Percentiles rank a stretch among this genome's conserved stretches.
Conservation (phyloP, 2,797 vertebrate species). For the Sebastes matsubarae region DNA sequence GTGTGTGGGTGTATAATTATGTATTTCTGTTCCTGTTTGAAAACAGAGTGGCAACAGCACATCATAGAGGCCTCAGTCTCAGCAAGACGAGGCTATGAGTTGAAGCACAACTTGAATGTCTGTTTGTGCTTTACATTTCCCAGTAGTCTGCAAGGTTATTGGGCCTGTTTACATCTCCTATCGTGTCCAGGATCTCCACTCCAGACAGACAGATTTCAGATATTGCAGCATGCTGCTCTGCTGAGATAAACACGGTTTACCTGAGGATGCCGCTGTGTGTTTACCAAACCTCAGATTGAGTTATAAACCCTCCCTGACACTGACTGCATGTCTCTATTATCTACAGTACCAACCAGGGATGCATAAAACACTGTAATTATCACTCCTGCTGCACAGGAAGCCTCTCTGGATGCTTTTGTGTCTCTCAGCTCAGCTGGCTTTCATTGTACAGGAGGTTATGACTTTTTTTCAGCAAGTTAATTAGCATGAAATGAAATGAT, state of each 20-base stretch:
- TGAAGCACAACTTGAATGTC: not conserved
- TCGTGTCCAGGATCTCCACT: not conserved
- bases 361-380: constrained; percentile 56
- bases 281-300: constrained; percentile 4
- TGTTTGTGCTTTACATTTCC: constrained; percentile 9
- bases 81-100: not conserved
- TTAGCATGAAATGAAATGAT: constrained; percentile 49
- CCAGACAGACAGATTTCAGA: not conserved
- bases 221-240: not conserved
- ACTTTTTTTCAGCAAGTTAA: constrained; percentile 29
- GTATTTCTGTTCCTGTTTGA: constrained; percentile 44
- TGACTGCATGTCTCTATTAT: constrained; percentile 41
- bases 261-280: constrained; percentile 12
- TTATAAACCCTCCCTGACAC: constrained; percentile 12
- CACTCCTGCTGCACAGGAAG: constrained; percentile 44
- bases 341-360: constrained; percentile 28
- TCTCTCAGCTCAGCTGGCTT: constrained; percentile 9
- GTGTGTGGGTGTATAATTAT: constrained; percentile 68
- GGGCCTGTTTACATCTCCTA: not conserved
- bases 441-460: constrained; percentile 13
- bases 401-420: constrained; percentile 24
- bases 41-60: constrained; percentile 1
- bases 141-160: not conserved
- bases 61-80: constrained; percentile 11
- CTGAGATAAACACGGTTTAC: not conserved